Conservation (phyloP, 2,888 invertebrate genomes). For the Drosophila borborema region DNA sequence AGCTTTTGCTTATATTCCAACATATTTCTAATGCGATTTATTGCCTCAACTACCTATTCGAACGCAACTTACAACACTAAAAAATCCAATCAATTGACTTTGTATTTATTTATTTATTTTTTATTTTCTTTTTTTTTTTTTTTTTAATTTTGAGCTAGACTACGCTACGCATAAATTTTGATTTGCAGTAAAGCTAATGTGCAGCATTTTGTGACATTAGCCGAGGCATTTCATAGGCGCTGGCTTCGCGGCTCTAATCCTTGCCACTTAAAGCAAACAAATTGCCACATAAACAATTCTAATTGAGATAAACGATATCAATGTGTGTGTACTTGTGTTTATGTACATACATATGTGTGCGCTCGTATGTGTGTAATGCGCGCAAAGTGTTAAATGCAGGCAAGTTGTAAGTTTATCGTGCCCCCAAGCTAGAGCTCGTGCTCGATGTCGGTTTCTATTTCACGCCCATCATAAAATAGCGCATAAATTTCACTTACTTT, state of each 20-base stretch:
- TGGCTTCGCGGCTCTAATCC: slow-evolving; percentile 55
- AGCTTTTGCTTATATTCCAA: background rate
- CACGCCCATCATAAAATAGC: slow-evolving; percentile 57
- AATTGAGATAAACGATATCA: slow-evolving; percentile 76
- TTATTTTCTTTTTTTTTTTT: background rate
- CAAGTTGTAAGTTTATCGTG: slow-evolving; percentile 49
- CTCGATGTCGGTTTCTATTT: slow-evolving; percentile 20
- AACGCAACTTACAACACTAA: slow-evolving; percentile 1
- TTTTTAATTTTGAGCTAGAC: slow-evolving; percentile 15
- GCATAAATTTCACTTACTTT: slow-evolving; percentile 86
- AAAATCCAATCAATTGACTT: slow-evolving; percentile 20
- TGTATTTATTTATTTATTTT: too few relatives aligned
- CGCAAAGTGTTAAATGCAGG: slow-evolving; percentile 65
- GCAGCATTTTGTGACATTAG: slow-evolving; percentile 47
- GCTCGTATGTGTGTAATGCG: slow-evolving; percentile 15
- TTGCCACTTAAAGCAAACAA: slow-evolving; percentile 69
- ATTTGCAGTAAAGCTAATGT: slow-evolving; percentile 49
- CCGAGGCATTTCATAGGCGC: slow-evolving; percentile 36
- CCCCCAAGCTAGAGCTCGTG: background rate
- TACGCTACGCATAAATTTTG: slow-evolving; percentile 65
- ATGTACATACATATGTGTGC: slow-evolving; percentile 15
- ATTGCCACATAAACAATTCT: slow-evolving; percentile 78
- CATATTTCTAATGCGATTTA: background rate
- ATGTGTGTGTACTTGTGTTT: slow-evolving; percentile 29
- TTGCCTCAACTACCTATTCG: slow-evolving; percentile 1